A percentile compares a stretch with the other conserved stretches of the same genome.
phyloP scores from a whole-genome alignment of 2,797 vertebrate genomes.

The Acrossocheilus wenchowensis region DNA sequence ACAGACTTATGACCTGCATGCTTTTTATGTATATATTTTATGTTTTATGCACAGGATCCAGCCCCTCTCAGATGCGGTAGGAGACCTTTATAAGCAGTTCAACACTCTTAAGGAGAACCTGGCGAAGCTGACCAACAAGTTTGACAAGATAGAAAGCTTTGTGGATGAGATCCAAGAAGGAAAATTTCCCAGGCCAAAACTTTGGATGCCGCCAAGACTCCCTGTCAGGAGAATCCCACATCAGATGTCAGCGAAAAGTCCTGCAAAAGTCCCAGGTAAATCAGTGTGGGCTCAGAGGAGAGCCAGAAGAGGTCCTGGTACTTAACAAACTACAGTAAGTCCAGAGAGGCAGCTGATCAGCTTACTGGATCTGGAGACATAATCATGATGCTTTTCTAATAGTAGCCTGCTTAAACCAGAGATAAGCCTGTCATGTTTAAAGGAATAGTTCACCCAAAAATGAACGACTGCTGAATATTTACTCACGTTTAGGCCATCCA shows the following conservation, averaged over 20 bases:
- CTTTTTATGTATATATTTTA: not conserved
- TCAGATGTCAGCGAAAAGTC: slow-evolving; percentile 53
- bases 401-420: not conserved
- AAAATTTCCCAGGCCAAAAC: slow-evolving; percentile 47
- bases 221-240: slow-evolving; percentile 50
- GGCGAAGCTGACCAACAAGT: slow-evolving; percentile 76
- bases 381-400: slow-evolving; percentile 17
- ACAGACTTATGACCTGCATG: not conserved
- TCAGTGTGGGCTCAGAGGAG: slow-evolving; percentile 51
- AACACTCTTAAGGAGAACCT: slow-evolving; percentile 84
- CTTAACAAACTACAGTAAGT: slow-evolving; percentile 14
- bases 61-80: slow-evolving; percentile 82
- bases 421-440: not conserved
- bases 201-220: slow-evolving; percentile 40
- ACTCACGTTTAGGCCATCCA: not conserved
- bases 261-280: slow-evolving; percentile 47
- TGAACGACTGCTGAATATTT: not conserved
- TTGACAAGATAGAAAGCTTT: slow-evolving; percentile 81
- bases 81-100: slow-evolving; percentile 85
- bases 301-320: slow-evolving; percentile 50
- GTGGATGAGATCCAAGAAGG: slow-evolving; percentile 79
- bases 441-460: not conserved
- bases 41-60: slow-evolving; percentile 75
- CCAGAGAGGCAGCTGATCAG: not conserved
- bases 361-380: not conserved